Conservation (phyloP, 2,113 vertebrate species). For the Oreochromis tanganicae region DNA sequence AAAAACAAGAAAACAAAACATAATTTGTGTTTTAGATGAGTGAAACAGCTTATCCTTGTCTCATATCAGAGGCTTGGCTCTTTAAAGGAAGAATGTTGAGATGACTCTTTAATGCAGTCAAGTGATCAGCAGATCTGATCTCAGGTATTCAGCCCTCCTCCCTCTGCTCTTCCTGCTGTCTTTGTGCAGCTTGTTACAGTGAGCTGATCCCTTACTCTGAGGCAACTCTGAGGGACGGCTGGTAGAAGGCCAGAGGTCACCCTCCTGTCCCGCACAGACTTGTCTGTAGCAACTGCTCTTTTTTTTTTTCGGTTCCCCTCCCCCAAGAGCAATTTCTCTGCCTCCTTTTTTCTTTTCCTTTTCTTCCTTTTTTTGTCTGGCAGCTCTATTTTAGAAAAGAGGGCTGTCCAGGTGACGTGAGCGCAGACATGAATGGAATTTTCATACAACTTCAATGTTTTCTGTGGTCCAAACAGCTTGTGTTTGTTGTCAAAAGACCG, state of each 20-base stretch:
- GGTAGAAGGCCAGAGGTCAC: conserved; percentile 49
- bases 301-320: conserved; percentile 4
- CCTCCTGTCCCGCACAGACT: conserved; percentile 63
- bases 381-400: conserved; percentile 1
- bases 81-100: conserved; percentile 22
- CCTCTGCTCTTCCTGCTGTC: conserved; percentile 24
- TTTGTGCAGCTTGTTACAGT: conserved; percentile 43
- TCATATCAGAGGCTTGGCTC: conserved; percentile 33
- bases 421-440: not conserved
- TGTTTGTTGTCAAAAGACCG: conserved; percentile 65
- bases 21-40: not conserved
- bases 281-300: conserved; percentile 61
- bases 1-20: not conserved
- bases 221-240: conserved; percentile 23
- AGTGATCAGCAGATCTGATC: conserved; percentile 51
- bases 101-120: conserved; percentile 30
- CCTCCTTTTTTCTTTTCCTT: conserved; percentile 46
- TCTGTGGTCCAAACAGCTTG: conserved; percentile 54
- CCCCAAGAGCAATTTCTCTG: conserved; percentile 38
- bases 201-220: conserved; percentile 7
- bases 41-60: not conserved
- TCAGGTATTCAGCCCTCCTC: conserved; percentile 42
- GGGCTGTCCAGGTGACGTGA: conserved; percentile 28
- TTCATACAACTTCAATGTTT: not conserved
- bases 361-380: conserved; percentile 37